phyloP scores from a whole-genome alignment of 2,888 invertebrate genomes.

The Loripinus fragilis region DNA sequence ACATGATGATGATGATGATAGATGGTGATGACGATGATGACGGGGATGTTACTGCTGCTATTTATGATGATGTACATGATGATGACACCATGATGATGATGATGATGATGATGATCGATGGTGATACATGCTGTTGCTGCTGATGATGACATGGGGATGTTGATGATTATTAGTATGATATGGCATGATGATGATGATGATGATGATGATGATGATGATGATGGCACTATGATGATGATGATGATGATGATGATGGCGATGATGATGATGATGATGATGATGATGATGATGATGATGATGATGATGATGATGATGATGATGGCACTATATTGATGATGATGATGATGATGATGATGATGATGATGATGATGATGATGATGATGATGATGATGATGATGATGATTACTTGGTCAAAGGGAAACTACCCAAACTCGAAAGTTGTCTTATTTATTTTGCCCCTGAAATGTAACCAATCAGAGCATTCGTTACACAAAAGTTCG shows the following conservation, averaged over 20 bases:
- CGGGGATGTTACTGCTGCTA: no score
- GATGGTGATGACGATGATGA: no score
- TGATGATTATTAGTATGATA: no score
- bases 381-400: slow-evolving; percentile 1
- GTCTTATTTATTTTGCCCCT: no score
- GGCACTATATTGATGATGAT: slow-evolving; percentile 4
- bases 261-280: slow-evolving; percentile 3
- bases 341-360: slow-evolving; percentile 3
- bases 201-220: background rate
- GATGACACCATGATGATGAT: no score
- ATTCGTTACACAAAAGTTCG: slow-evolving; percentile 6
- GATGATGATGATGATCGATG: no score
- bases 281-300: background rate
- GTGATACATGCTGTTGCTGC: no score
- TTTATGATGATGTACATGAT: no score
- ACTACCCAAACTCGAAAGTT: no score
- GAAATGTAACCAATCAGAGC: background rate
- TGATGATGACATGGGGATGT: no score
- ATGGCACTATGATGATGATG: background rate
- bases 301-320: background rate
- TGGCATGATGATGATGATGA: background rate
- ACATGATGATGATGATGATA: no score
- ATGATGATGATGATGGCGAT: slow-evolving; percentile 4
- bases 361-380: slow-evolving; percentile 1
- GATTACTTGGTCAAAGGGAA: no score